Conservation (phyloP, 1,140 invertebrate species). For the Scaptodrosophila lebanonensis region DNA sequence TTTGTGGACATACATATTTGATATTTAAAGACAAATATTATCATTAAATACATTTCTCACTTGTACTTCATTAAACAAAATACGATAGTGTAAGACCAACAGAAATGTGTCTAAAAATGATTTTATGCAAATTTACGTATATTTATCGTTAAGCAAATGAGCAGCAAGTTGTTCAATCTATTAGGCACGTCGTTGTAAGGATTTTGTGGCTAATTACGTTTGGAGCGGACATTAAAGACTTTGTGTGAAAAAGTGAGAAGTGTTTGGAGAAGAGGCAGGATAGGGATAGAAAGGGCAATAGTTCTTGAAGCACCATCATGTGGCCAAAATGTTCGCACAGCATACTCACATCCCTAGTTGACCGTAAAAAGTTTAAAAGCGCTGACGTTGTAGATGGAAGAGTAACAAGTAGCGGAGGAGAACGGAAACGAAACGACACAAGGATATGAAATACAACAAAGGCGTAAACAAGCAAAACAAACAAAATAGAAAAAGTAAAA, state of each 20-base stretch:
- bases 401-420: conserved; percentile 13
- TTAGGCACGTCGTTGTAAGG: not conserved
- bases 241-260: not conserved
- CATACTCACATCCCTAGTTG: conserved; percentile 32
- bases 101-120: no score
- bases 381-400: conserved; percentile 18
- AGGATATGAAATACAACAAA: conserved; percentile 27
- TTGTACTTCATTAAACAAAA: no score
- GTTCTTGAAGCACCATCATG: not conserved
- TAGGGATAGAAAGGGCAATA: conserved; percentile 4
- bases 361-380: conserved; percentile 37
- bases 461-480: conserved; percentile 40
- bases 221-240: conserved; percentile 5
- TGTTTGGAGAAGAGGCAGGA: conserved; percentile 10
- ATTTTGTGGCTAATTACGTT: conserved; percentile 15
- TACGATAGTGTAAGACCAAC: no score
- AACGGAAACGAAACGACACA: conserved; percentile 15
- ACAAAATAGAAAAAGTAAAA: conserved; percentile 33
- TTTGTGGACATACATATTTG: no score
- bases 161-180: conserved; percentile 6
- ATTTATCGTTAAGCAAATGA: no score
- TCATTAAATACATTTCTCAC: no score
- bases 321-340: conserved; percentile 1
- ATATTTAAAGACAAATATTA: no score
- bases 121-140: no score